Evolutionary conservation across 1,140 invertebrate genomes (phyloP), one percentile per base, ranked within the genome.

Genomic region (Globodera rostochiensis): DNA sequence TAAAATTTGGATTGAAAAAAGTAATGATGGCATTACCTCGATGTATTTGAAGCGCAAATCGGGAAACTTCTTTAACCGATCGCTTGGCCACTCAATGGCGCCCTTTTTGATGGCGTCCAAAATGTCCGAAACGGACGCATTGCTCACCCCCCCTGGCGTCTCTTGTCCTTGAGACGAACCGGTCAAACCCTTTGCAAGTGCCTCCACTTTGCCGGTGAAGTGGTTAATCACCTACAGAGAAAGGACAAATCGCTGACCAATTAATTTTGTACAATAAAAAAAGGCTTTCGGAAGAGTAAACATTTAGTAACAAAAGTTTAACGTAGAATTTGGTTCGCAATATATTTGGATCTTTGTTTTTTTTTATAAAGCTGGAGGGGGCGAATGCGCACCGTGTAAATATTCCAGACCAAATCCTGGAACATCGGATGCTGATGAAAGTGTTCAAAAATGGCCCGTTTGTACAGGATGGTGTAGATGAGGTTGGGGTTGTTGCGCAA

Each of bases 21-120:
- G 6, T 0, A 2, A 53, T 8, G 53, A 53, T 3, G 15, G 53
- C 8, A 11, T 9, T 53, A 78, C 77, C 64, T 99, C 97, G 0
- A 99, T 96, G 90, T 99, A 99, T 85, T 96, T 95, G 91, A 98
- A 99, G 90, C 98, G 98, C 69, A 99, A 91, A 87, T 98, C 97
- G 1, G 97, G 96, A 90, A 98, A 98, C 94, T 90, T 90, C 91
- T 94, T 94, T 77, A 98, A 91, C 86, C 95, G 93, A 91, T 98
- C 96, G 84, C 93, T 94, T 50, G 95, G 94, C 95, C 95, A 98
- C 88, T 95, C 94, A 84, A 93, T 93, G 11, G 92, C 94, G 6
- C 95, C 95, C 87, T 95, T 94, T 86, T 95, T 93, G 88, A 98
- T 96, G 45, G 94, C 93, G 73, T 93, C 92, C 66, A 96, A 91